Base-by-base conservation (phyloP, 2,888 invertebrate species). In the Oscheius sp. region DNA sequence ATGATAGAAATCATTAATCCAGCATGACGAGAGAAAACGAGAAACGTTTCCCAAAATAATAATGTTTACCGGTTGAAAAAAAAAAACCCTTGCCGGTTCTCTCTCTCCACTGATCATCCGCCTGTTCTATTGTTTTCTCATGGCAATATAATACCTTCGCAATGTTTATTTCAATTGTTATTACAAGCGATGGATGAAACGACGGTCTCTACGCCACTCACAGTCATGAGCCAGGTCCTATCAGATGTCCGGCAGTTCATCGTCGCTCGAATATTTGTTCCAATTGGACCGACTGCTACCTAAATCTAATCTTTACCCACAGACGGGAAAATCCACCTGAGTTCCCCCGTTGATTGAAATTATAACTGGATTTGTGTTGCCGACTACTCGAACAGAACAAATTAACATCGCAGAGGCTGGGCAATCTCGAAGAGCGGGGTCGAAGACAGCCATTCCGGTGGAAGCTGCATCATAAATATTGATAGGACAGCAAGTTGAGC, bases 401-500 rank as follows among this genome's bases (percentile, higher is more conserved):
- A 73, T 68, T 29, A 73, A 65, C 25, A 37, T 20, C 12, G 73
- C 67, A 6, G 64, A 20, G 10, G 46, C 45, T 5, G 73, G 73
- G 48, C 73, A 73, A 5, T 46, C 39, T 8, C 46, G 34, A 10
- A 73, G 58, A 5, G 45, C 69, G 12, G 73, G 73, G 48, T 73
- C 55, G 46, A 73, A 73, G 5, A 73, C 64, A 12, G 73, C 73
- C 55, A 69, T 37, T 12, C 73, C 73, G 4, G 65, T 69, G 10
- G 70, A 48, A 17, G 46, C 58, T 0, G 42, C 57, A 34, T 70
- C 55, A 50, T 48, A 70, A 46, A 73, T 61, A 17, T 70, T 46
- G 25, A 63, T 69, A 12, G 65, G 67, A 53, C 73, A 73, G 25
- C 73, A 73, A 20, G n/a, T 33, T 50, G 20, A 29, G 25, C 17